These are phyloP conservation scores for Linepithema humile DNA, from an alignment of 1,140 invertebrate species.

Conservation along the genomic window DNA sequence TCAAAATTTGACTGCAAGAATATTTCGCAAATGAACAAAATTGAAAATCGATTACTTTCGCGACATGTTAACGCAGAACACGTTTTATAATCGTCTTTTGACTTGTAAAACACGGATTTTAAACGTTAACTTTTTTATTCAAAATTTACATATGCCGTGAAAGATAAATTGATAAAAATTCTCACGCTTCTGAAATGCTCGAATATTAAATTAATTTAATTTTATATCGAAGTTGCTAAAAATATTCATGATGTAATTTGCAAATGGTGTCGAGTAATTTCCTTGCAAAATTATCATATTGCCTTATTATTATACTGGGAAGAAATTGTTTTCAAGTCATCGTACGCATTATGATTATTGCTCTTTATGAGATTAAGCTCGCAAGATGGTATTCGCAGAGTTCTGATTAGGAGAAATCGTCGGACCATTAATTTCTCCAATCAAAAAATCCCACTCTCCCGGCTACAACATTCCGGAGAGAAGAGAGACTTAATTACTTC, in stretches of 20 bases:
- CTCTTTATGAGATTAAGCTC: conserved; percentile 19
- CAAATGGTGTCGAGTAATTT: conserved; percentile 24
- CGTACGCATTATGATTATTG: not conserved
- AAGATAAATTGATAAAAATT: not conserved
- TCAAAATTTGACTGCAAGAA: not conserved
- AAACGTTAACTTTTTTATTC: not conserved
- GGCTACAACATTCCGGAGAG: conserved; percentile 38
- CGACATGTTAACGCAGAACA: not conserved
- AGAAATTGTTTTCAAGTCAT: too few relatives aligned
- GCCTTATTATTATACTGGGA: too few relatives aligned
- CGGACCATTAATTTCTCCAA: conserved; percentile 61
- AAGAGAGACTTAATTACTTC: conserved; percentile 55
- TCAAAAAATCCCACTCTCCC: conserved; percentile 53
- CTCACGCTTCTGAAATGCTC: not conserved
- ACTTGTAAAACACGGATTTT: not conserved
- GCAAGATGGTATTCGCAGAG: conserved; percentile 9
- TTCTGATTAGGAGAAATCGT: conserved; percentile 33
- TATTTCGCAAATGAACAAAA: not conserved
- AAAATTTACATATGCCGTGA: not conserved
- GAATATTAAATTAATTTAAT: not conserved
- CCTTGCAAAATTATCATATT: too few relatives aligned
- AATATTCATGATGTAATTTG: not conserved
- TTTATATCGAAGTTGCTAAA: not conserved
- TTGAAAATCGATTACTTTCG: not conserved
- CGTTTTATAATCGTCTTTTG: not conserved